These are phyloP conservation scores for Amphiprion ocellaris DNA, from an alignment of 2,113 vertebrate species.

Conservation along the genomic window DNA sequence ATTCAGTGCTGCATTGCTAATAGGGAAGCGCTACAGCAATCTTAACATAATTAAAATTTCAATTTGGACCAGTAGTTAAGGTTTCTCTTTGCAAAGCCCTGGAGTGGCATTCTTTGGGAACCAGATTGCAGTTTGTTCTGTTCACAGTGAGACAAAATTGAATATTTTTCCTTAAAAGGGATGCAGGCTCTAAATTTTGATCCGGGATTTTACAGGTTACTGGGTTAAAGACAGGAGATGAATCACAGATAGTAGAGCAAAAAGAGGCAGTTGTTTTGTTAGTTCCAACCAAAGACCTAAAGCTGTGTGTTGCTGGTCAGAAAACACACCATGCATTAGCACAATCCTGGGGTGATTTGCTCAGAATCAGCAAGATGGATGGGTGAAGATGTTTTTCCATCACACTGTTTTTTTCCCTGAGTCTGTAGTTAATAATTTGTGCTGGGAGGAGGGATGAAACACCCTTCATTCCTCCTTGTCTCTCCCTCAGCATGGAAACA, in stretches of 20 bases:
- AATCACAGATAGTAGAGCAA: slow-evolving; percentile 25
- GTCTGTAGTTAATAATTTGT: slow-evolving; percentile 60
- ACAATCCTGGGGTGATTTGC: slow-evolving; percentile 30
- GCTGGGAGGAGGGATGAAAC: slow-evolving; percentile 29
- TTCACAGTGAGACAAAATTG: neutral
- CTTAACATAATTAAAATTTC: slow-evolving; percentile 77
- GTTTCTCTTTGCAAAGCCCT: slow-evolving; percentile 46
- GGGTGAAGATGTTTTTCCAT: slow-evolving; percentile 31
- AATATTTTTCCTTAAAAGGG: slow-evolving; percentile 32
- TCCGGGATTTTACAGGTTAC: slow-evolving; percentile 48
- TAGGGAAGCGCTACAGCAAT: slow-evolving; percentile 66
- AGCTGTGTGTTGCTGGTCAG: slow-evolving; percentile 39
- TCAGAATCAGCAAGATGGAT: slow-evolving; percentile 51
- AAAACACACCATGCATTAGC: slow-evolving; percentile 31
- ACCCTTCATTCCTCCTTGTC: slow-evolving; percentile 14
- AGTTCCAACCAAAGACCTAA: slow-evolving; percentile 18
- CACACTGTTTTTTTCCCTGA: neutral
- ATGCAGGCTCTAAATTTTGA: slow-evolving; percentile 15
- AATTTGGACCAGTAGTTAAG: slow-evolving; percentile 62
- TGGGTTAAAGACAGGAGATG: slow-evolving; percentile 53
- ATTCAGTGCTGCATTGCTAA: slow-evolving; percentile 78
- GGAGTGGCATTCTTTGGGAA: slow-evolving; percentile 48
- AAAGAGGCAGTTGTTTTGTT: slow-evolving; percentile 25
- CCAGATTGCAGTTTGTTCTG: slow-evolving; percentile 36
- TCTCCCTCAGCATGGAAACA: slow-evolving; percentile 19